phyloP scores from a whole-genome alignment of 37 sponge, comb jelly and placozoan species.

The Tethya wilhelma region DNA sequence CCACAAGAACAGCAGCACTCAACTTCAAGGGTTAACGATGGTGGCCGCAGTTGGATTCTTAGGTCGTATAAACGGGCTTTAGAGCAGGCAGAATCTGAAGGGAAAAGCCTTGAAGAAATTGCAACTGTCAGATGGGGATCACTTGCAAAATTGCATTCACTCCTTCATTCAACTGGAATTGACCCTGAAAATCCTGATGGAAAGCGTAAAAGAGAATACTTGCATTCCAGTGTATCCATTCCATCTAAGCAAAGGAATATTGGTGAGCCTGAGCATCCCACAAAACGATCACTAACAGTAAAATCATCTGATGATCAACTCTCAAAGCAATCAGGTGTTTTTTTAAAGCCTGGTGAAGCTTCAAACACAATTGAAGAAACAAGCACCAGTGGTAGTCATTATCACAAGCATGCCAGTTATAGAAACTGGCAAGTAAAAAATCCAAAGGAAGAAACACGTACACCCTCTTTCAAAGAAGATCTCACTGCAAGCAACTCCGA shows the following conservation, averaged over 20 bases:
- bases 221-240: conserved; percentile 7
- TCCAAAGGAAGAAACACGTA: not conserved
- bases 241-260: no score
- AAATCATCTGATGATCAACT: not conserved
- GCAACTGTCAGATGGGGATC: conserved; percentile 81
- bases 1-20: conserved; percentile 16
- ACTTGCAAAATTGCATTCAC: conserved; percentile 51
- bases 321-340: not conserved
- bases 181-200: conserved; percentile 64
- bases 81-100: conserved; percentile 58
- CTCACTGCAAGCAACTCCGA: not conserved
- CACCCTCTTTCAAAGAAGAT: not conserved
- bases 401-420: no score
- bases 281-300: not conserved
- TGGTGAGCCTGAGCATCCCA: not conserved
- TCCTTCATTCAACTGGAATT: conserved; percentile 61
- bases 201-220: conserved; percentile 30
- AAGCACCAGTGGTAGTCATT: not conserved
- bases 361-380: not conserved
- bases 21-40: conserved; percentile 18
- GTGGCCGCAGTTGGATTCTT: conserved; percentile 79
- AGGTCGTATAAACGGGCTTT: conserved; percentile 76
- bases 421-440: not conserved
- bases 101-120: conserved; percentile 45
- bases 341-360: conserved; percentile 4